Evolutionary conservation across 2,113 vertebrate species (phyloP).

Genomic region (Todiramphus saurophagus): DNA sequence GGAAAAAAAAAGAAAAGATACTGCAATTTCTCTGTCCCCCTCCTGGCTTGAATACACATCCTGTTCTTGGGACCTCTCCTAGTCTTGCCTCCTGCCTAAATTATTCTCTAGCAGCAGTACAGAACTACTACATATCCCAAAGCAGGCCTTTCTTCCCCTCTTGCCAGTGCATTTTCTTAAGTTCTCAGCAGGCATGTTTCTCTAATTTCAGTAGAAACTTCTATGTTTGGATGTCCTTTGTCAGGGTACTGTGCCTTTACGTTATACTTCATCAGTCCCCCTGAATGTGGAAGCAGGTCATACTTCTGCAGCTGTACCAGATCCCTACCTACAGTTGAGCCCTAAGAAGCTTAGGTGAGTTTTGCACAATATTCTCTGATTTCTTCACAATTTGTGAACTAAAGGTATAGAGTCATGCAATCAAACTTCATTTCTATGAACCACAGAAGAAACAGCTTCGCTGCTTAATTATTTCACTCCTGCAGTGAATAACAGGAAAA

Average conservation of each 20-base stretch:
- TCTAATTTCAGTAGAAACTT: neutral
- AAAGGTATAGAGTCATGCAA: neutral
- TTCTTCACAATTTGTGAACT: neutral
- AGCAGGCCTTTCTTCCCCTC: rapidly evolving
- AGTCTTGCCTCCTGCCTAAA: neutral
- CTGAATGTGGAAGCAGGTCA: neutral
- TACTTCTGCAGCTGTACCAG: neutral
- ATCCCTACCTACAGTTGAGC: neutral
- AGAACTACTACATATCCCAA: neutral
- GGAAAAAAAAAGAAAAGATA: neutral
- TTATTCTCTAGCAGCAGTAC: neutral
- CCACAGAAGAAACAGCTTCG: neutral
- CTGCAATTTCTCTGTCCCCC: neutral
- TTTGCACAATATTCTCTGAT: neutral
- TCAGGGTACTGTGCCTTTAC: neutral
- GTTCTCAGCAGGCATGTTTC: neutral
- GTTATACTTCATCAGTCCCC: neutral
- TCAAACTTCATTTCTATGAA: neutral
- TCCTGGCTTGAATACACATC: neutral
- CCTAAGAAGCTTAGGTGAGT: neutral
- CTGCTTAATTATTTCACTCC: neutral
- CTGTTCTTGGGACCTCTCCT: neutral
- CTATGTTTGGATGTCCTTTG: neutral
- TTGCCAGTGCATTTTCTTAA: neutral
- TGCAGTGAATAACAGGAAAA: neutral